These are phyloP conservation scores for Myripristis murdjan DNA, from an alignment of 2,797 vertebrate species.

Conservation along the genomic window DNA sequence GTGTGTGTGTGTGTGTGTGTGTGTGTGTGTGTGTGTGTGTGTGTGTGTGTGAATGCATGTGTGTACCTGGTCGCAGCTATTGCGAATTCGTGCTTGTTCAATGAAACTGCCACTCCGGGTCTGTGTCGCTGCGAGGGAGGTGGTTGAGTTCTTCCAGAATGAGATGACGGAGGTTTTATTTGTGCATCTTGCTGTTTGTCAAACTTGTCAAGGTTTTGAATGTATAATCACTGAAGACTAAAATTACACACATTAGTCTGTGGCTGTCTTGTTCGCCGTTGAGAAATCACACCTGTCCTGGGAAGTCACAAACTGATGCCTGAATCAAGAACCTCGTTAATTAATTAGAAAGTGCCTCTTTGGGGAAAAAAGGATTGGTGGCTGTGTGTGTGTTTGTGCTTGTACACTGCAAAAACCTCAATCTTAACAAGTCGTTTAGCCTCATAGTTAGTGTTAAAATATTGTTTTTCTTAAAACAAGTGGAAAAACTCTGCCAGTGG, in stretches of 20 bases:
- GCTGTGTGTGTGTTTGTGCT: slow-evolving; percentile 19
- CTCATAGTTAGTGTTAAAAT: too few relatives aligned
- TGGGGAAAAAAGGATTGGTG: slow-evolving; percentile 19
- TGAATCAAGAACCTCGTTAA: slow-evolving; percentile 33
- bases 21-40: too few relatives aligned
- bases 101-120: slow-evolving; percentile 8
- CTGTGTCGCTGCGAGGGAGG: slow-evolving; percentile 25
- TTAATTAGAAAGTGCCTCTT: slow-evolving; percentile 46
- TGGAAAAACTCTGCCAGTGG: too few relatives aligned
- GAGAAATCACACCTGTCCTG: slow-evolving; percentile 38
- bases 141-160: slow-evolving; percentile 29
- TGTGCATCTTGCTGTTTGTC: slow-evolving; percentile 51
- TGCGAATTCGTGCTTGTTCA: too few relatives aligned
- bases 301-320: slow-evolving; percentile 10
- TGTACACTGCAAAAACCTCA: neutral
- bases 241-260: slow-evolving; percentile 51
- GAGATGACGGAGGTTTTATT: slow-evolving; percentile 38
- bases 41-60: too few relatives aligned
- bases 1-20: too few relatives aligned
- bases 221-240: slow-evolving; percentile 49
- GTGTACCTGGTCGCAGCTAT: too few relatives aligned
- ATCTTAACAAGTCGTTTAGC: too few relatives aligned
- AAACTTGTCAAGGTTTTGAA: slow-evolving; percentile 53
- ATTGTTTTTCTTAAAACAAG: too few relatives aligned
- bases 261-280: slow-evolving; percentile 38